Conservation (phyloP, 2,888 invertebrate genomes). For the Nemotelus pantherinus region DNA sequence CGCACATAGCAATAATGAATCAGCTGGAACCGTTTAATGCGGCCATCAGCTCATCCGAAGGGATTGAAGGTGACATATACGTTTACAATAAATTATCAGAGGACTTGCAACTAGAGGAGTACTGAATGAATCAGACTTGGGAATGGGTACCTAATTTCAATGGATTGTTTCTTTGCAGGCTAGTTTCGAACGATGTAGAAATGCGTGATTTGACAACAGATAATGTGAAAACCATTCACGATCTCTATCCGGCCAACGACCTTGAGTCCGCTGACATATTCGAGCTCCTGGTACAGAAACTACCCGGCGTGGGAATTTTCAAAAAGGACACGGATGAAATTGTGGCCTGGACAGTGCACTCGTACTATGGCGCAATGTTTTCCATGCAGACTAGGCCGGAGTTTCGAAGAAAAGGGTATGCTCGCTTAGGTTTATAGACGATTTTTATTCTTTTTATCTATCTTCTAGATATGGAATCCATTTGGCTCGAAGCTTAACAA, state of each 20-base stretch:
- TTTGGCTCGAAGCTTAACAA: slow-evolving; percentile 74
- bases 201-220: slow-evolving; percentile 79
- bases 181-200: slow-evolving; percentile 75
- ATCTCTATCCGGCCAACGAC: slow-evolving; percentile 87
- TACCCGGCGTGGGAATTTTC: slow-evolving; percentile 86
- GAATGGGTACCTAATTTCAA: background rate
- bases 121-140: background rate
- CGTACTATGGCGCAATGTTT: slow-evolving; percentile 91
- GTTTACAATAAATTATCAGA: slow-evolving; percentile 74
- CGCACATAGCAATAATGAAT: slow-evolving; percentile 82
- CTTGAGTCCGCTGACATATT: slow-evolving; percentile 87
- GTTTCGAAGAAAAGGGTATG: slow-evolving; percentile 74
- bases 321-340: slow-evolving; percentile 72
- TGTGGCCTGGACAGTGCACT: slow-evolving; percentile 92
- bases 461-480: slow-evolving; percentile 73
- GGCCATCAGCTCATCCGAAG: slow-evolving; percentile 72
- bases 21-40: slow-evolving; percentile 78
- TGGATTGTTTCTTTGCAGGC: slow-evolving; percentile 56
- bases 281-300: slow-evolving; percentile 78
- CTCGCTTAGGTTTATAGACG: slow-evolving; percentile 3
- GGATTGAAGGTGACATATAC: slow-evolving; percentile 83
- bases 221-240: slow-evolving; percentile 84
- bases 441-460: background rate
- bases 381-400: slow-evolving; percentile 88
- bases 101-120: slow-evolving; percentile 71